These are phyloP conservation scores for Reticulitermes speratus DNA, from an alignment of 1,140 invertebrate species.

Conservation along the genomic window DNA sequence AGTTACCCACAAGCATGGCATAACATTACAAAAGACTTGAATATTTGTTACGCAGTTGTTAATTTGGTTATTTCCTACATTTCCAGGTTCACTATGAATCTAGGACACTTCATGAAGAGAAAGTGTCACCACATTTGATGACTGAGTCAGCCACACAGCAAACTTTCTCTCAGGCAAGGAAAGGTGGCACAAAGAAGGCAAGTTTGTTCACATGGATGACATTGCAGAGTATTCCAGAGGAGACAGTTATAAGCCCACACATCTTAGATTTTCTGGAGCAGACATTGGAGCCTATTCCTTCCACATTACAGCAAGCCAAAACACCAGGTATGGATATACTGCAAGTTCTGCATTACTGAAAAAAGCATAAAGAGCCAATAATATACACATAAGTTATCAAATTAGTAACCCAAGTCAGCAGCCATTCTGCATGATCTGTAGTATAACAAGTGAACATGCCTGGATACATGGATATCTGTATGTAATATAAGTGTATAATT, in stretches of 20 bases:
- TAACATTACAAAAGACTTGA: too few relatives aligned
- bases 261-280: conserved; percentile 94
- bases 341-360: too few relatives aligned
- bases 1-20: too few relatives aligned
- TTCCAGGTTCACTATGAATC: conserved; percentile 80
- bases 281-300: conserved; percentile 88
- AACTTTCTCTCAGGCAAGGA: conserved; percentile 41
- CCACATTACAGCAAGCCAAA: conserved; percentile 43
- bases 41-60: too few relatives aligned
- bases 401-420: too few relatives aligned
- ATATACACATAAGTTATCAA: too few relatives aligned
- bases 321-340: conserved; percentile 17
- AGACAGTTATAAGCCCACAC: conserved; percentile 92
- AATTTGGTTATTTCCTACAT: not conserved
- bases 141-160: not conserved
- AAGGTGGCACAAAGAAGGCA: conserved; percentile 81
- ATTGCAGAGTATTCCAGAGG: conserved; percentile 92
- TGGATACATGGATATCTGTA: too few relatives aligned
- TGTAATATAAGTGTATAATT: too few relatives aligned
- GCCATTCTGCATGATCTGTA: too few relatives aligned
- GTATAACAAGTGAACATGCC: too few relatives aligned
- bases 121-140: conserved; percentile 13
- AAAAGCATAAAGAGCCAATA: not conserved
- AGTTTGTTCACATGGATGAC: conserved; percentile 95
- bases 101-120: conserved; percentile 58